A percentile compares a stretch with the other conserved stretches of the same genome.
Evolutionary conservation across 2,113 vertebrate species (phyloP).

Genomic region (Salvelinus namaycush): DNA sequence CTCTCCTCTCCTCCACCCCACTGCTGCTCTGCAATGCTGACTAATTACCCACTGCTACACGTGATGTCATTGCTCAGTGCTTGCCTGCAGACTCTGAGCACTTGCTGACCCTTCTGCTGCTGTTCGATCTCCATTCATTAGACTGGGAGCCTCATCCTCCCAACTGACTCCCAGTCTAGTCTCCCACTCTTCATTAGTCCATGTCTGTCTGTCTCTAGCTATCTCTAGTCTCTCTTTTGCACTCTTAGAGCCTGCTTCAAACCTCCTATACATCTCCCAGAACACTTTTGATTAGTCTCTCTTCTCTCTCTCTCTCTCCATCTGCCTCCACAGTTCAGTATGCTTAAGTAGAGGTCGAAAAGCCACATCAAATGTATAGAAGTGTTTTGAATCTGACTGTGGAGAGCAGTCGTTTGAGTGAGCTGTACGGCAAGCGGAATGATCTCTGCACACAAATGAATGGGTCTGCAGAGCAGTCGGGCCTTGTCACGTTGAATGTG

Average conservation of each 20-base stretch:
- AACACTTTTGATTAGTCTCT: slow-evolving; percentile 1
- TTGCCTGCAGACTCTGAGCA: slow-evolving; percentile 2
- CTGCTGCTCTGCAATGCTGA: background rate
- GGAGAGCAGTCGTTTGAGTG: slow-evolving; percentile 49
- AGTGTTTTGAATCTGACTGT: slow-evolving; percentile 51
- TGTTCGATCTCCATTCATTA: slow-evolving; percentile 27
- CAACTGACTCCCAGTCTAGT: background rate
- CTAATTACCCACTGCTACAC: slow-evolving; percentile 27
- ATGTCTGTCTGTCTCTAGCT: slow-evolving; percentile 1
- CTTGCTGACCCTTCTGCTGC: background rate
- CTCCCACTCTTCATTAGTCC: background rate
- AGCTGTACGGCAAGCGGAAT: slow-evolving; percentile 11
- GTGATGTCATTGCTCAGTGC: slow-evolving; percentile 27
- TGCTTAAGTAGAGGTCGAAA: slow-evolving; percentile 55
- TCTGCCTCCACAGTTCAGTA: slow-evolving; percentile 35
- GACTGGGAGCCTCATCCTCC: slow-evolving; percentile 16
- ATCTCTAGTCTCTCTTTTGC: background rate
- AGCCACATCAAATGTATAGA: slow-evolving; percentile 65
- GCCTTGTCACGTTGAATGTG: slow-evolving; percentile 35
- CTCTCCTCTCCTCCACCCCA: slow-evolving; percentile 1
- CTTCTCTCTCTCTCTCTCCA: slow-evolving; percentile 25
- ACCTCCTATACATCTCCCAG: no score
- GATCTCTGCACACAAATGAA: slow-evolving; percentile 41
- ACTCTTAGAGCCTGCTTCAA: no score
- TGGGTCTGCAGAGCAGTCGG: slow-evolving; percentile 30